Conservation (phyloP, 2,797 vertebrate genomes). For the Pygocentrus nattereri region DNA sequence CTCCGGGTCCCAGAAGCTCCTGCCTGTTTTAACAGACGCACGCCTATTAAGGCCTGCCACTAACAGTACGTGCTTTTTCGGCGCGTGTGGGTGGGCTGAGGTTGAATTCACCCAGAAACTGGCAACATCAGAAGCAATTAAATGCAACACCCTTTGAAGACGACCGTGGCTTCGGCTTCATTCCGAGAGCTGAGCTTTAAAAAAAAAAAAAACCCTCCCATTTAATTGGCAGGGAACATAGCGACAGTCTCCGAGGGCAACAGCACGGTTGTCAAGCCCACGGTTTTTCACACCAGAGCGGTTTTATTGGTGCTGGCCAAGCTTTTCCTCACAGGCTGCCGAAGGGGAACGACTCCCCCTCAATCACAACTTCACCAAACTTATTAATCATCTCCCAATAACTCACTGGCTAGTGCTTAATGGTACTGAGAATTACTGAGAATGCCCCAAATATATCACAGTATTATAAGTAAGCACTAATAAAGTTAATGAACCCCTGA, state of each 20-base stretch:
- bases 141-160: constrained; percentile 43
- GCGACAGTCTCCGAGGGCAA: constrained; percentile 49
- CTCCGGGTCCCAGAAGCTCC: constrained; percentile 10
- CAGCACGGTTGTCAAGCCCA: constrained; percentile 44
- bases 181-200: constrained; percentile 6
- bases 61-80: constrained; percentile 28
- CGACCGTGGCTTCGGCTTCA: constrained; percentile 4
- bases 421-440: not conserved
- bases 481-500: not conserved
- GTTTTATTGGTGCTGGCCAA: constrained; percentile 34
- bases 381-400: constrained; percentile 33
- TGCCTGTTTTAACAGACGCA: constrained; percentile 32
- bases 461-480: not conserved
- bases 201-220: constrained; percentile 11
- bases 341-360: constrained; percentile 12
- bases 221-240: constrained; percentile 49
- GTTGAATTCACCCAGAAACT: constrained; percentile 41
- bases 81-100: constrained; percentile 29
- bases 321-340: constrained; percentile 28
- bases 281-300: constrained; percentile 49
- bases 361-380: constrained; percentile 35
- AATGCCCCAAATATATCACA: not conserved
- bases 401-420: not conserved
- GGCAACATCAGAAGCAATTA: constrained; percentile 51
- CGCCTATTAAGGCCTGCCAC: constrained; percentile 25